These are phyloP conservation scores for Micronycteris hirsuta DNA, from an alignment of 2,113 vertebrate species.

Conservation along the genomic window DNA sequence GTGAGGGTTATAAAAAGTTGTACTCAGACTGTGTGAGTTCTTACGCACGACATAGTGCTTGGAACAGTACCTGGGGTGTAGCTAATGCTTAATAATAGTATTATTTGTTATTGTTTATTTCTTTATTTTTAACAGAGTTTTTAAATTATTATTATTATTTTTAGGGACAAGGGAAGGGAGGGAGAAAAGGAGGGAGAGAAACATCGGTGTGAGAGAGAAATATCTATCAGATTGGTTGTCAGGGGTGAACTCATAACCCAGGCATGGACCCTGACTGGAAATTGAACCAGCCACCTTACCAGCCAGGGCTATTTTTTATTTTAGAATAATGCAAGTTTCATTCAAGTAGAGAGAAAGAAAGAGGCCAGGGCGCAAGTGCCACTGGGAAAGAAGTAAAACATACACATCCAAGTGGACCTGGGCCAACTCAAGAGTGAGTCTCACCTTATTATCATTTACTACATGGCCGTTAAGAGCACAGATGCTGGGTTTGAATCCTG, in stretches of 20 bases:
- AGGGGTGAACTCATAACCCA: too few species aligned
- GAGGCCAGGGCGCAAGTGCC: background rate
- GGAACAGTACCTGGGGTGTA: background rate
- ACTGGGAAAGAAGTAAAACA: background rate
- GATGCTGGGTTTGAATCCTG: background rate
- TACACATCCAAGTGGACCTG: background rate
- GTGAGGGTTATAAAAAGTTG: too few species aligned
- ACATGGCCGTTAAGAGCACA: background rate
- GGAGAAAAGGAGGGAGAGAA: too few species aligned
- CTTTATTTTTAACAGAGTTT: too few species aligned
- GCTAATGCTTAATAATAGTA: background rate
- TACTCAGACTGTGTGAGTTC: background rate
- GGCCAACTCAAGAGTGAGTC: background rate
- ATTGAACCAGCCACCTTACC: too few species aligned
- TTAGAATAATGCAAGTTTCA: background rate
- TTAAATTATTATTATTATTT: too few species aligned
- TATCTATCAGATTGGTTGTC: too few species aligned
- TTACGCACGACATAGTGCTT: accelerated
- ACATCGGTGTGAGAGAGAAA: too few species aligned
- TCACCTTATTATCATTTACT: background rate
- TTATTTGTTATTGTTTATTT: background rate
- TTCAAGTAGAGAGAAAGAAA: background rate
- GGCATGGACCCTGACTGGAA: too few species aligned
- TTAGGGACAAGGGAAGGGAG: too few species aligned
- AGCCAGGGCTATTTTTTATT: too few species aligned